Percentiles rank a stretch among this genome's conserved stretches.
These are phyloP conservation scores for Triplophysa dalaica DNA, from an alignment of 2,113 vertebrate genomes.

Conservation along the genomic window DNA sequence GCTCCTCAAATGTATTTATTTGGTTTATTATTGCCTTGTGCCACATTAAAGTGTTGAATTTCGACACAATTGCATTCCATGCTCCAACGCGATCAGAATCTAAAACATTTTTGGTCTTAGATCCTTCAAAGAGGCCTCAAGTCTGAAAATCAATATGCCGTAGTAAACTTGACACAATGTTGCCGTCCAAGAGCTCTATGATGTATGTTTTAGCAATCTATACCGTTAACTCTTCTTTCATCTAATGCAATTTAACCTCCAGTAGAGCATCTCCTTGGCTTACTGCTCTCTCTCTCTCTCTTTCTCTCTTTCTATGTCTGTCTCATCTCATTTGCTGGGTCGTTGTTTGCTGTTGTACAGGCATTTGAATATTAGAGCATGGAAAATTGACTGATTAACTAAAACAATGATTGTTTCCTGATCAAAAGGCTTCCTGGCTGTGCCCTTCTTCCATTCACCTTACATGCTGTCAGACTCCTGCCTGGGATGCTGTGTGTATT, in stretches of 20 bases:
- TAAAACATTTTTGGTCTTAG: slow-evolving; percentile 19
- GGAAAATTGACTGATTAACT: slow-evolving; percentile 24
- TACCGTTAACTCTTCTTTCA: slow-evolving; percentile 1
- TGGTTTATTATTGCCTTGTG: neutral
- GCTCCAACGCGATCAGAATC: neutral
- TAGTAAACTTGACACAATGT: slow-evolving; percentile 16
- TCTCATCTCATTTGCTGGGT: slow-evolving; percentile 14
- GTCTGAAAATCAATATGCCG: slow-evolving; percentile 18
- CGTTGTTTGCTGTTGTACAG: slow-evolving; percentile 20
- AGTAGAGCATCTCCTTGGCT: neutral
- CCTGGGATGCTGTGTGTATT: neutral
- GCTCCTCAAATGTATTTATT: neutral
- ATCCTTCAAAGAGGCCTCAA: slow-evolving; percentile 26
- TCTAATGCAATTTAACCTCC: slow-evolving; percentile 19
- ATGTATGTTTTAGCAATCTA: slow-evolving; percentile 4
- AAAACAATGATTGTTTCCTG: slow-evolving; percentile 36
- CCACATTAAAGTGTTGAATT: neutral
- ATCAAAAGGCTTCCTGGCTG: slow-evolving; percentile 15
- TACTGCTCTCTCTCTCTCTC: neutral
- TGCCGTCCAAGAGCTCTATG: neutral
- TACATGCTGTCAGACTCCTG: slow-evolving; percentile 28
- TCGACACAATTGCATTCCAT: slow-evolving; percentile 7
- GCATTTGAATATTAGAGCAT: slow-evolving; percentile 11
- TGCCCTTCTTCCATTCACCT: slow-evolving; percentile 21
- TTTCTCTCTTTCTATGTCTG: neutral